These are phyloP conservation scores for Callionymus lyra DNA, from an alignment of 2,113 vertebrate species.

Conservation along the genomic window DNA sequence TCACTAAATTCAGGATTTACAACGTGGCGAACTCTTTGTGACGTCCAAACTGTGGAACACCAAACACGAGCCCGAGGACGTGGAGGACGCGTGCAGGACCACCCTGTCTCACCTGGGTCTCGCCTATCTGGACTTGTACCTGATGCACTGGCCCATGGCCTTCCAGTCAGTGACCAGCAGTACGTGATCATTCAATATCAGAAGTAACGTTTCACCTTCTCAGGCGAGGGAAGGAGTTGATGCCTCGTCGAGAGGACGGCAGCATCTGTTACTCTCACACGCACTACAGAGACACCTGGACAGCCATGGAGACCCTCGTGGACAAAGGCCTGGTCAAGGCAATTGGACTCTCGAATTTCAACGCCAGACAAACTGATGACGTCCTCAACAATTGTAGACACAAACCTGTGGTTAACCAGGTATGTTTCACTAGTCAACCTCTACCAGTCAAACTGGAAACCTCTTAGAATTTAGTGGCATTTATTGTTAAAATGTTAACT, in stretches of 20 bases:
- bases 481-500: too few species aligned
- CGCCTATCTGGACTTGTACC: constrained; percentile 64
- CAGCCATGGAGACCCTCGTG: constrained; percentile 64
- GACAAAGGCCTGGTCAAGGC: constrained; percentile 61
- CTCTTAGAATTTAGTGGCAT: too few species aligned
- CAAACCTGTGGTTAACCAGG: constrained; percentile 66
- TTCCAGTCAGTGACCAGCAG: constrained; percentile 51
- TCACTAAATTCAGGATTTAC: constrained; percentile 37
- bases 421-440: constrained; percentile 15
- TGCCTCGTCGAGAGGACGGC: constrained; percentile 60
- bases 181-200: not conserved
- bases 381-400: constrained; percentile 53
- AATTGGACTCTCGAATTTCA: constrained; percentile 69
- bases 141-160: constrained; percentile 73
- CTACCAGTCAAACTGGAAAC: too few species aligned
- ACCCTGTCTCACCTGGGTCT: constrained; percentile 57
- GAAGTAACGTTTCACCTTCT: constrained; percentile 2
- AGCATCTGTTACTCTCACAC: constrained; percentile 60
- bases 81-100: constrained; percentile 60
- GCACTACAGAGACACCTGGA: constrained; percentile 66
- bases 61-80: constrained; percentile 61
- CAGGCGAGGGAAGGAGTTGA: constrained; percentile 56
- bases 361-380: constrained; percentile 59
- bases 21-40: constrained; percentile 61
- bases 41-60: constrained; percentile 74